Evolutionary conservation across 2,888 invertebrate genomes (phyloP), one percentile per base, ranked within the genome.

Genomic region (Drosophila parthenogenetica): DNA sequence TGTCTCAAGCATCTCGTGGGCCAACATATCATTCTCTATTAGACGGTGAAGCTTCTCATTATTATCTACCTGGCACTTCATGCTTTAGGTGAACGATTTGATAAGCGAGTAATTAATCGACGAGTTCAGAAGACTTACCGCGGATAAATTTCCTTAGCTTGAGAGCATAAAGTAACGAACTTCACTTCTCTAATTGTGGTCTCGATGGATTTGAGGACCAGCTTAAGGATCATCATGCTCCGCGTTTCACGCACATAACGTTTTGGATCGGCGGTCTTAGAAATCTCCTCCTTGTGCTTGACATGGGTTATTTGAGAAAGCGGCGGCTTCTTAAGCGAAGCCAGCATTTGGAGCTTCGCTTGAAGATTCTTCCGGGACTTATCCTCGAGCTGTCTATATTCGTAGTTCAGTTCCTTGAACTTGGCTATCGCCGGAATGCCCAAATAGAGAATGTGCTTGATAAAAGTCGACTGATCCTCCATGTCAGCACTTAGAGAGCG

Each of bases 191-290:
- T 91, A 35, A 92, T 91, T 2, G 86, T 86, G 29, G 74, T 71
- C 60, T 91, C 92, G 42, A 92, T 74, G 1, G 88, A 74, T 53
- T 92, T 90, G 3, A 91, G 65, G 32, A 90, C 82, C 45, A 75
- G 60, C 51, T 90, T 90, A 3, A 92, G 77, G 2, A 89, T 77
- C 42, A 86, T 46, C 92, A 92, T 92, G 65, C 90, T 91, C n/a
- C 77, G 69, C 0, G 92, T 92, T 72, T 92, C 92, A 0, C 92
- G 89, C 7, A 90, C 87, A 69, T 92, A 92, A 5, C 91, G 90
- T 50, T 89, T 83, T 11, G 87, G 65, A 50, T 88, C 64, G 7
- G 71, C 65, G 3, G 75, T 60, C 10, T 55, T 11, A 0, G 60
- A 19, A 5, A 42, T 19, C 3, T 62, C 73, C 3, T 62, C 65